These are phyloP conservation scores for Limnothrissa miodon DNA, from an alignment of 2,113 vertebrate species.

Conservation along the genomic window DNA sequence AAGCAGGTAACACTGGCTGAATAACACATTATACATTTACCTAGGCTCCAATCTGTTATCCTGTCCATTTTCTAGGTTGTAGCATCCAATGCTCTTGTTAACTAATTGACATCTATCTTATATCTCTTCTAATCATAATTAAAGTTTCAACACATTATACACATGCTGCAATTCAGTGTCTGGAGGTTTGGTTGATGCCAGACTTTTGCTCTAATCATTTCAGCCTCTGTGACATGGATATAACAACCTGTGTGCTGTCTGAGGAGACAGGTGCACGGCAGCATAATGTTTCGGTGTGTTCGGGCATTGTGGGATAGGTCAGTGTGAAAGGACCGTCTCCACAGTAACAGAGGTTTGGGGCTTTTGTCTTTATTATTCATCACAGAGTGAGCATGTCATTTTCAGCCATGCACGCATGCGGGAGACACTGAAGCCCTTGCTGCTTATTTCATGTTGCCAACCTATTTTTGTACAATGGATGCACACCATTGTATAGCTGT, in stretches of 20 bases:
- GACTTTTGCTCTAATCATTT: not conserved
- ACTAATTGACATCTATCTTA: not conserved
- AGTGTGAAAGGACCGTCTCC: not conserved
- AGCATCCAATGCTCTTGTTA: no score
- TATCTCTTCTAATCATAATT: not conserved
- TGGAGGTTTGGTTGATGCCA: not conserved
- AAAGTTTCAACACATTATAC: not conserved
- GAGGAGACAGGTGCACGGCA: not conserved
- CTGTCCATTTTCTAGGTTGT: no score
- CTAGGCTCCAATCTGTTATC: no score
- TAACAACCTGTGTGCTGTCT: not conserved
- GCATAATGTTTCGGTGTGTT: not conserved
- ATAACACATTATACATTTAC: no score
- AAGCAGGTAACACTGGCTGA: no score
- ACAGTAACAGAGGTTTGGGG: not conserved
- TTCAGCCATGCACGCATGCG: not conserved
- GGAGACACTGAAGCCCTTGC: not conserved
- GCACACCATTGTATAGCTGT: not conserved
- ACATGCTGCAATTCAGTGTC: not conserved
- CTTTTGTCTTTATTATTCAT: not conserved
- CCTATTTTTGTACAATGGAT: not conserved
- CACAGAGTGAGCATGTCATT: not conserved
- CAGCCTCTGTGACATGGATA: not conserved
- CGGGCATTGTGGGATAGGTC: not conserved
- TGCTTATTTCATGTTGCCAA: not conserved